Evolutionary conservation across 2,888 invertebrate species (phyloP), one percentile per base, ranked within the genome.

Genomic region (Pegoplata infirma): DNA sequence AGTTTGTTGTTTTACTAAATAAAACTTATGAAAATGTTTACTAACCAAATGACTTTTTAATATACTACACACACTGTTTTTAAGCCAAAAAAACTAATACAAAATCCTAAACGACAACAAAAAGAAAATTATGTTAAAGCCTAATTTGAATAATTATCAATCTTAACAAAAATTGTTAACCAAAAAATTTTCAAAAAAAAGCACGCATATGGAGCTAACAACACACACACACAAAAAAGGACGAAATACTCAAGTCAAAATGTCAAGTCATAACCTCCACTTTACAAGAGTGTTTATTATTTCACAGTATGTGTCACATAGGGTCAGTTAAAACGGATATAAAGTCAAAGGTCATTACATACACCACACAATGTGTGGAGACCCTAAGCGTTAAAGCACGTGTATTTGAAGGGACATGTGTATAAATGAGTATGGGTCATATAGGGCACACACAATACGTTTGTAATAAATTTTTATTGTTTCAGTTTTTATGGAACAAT

Each of bases 1-100:
- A 40, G 12, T 40, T 40, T 40, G 36, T n/a, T 28, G 23, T 12
- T 10, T 23, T 46, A 23, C 49, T 1, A 36, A 47, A 61, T 69
- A 66, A 71, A 78, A 64, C 59, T 69, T 69, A 53, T 53, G 25
- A 82, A 86, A 83, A 82, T 83, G 82, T 85, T 84, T 84, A 84
- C 82, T 82, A 77, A 78, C 85, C 83, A 86, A 87, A 87, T 87
- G 83, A 84, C 86, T 88, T 87, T 87, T 87, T 87, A 87, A 87
- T 87, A 88, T 84, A 82, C 82, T 82, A 83, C 86, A 86, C 58
- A 74, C 83, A 84, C 81, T 82, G n/a, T n/a, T n/a, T n/a, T n/a
- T 75, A 17, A 46, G n/a, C 61, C 19, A 12, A 69, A 47, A 21
- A 7, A 53, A 46, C n/a, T n/a, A n/a, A n/a, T n/a, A n/a, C n/a